Base-by-base conservation (phyloP, 2,113 vertebrate species). In the Guaruba guarouba region DNA sequence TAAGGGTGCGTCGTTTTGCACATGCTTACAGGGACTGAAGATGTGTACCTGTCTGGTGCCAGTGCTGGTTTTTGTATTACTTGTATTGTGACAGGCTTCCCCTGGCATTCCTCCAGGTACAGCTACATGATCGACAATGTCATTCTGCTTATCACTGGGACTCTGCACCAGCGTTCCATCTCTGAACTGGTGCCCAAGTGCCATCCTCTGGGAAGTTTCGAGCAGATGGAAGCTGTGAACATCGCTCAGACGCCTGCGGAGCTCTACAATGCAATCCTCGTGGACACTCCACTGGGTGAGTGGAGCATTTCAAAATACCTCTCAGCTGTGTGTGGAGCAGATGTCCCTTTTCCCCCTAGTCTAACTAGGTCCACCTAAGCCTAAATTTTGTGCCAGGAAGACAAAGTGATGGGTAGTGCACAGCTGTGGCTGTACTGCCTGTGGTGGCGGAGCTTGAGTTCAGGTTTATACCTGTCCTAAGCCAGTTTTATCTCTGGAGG, bases 81-180 rank as follows among this genome's bases (percentile, higher is more conserved):
- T 10, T 71, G 17, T 68, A 2, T 79, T 17, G 37, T 95, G 67
- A 90, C 89, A 52, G 39, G 63, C 82, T 93, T 44, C 46, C n/a
- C 73, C 29, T 94, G 52, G 27, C 4, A 0, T 84, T 88, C 55
- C 43, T 55, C n/a, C 13, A 99, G 99, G 89, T 99, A 99, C 98
- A 99, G 99, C 98, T 99, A 99, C 91, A 99, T 99, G 99, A 99
- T 99, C 3, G 99, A 99, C 97, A 99, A 99, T 1, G 99, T 99
- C 93, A 99, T 99, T 97, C 98, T 99, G 88, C 98, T 99, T 80
- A 99, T 99, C 97, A 99, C 99, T 10, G 99, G 99, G 59, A 99
- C 99, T 1, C 98, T 99, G 95, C 99, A 99, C 97, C 99, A 99
- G 96, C 98, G 99, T 20, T 98, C 99, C 11, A 99, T 99, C 57